Conservation (phyloP, 2,797 vertebrate species). For the Lagorchestes hirsutus region DNA sequence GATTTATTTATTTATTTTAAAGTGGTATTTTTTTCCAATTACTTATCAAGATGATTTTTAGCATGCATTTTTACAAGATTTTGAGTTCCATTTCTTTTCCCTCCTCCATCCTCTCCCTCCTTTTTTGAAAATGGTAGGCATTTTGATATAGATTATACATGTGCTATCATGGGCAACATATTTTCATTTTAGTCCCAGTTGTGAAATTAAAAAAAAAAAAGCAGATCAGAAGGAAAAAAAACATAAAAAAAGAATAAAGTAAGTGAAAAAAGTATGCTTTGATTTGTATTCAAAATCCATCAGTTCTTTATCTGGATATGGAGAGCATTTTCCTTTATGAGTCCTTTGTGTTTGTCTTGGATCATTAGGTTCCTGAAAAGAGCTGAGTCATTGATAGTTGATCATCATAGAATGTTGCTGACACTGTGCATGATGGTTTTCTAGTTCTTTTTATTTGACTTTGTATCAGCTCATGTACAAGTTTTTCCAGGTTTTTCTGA, state of each 20-base stretch:
- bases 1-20: conserved; percentile 7
- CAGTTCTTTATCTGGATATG: not conserved
- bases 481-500: not conserved
- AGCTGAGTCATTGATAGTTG: not conserved
- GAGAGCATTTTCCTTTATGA: not conserved
- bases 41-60: too few species aligned
- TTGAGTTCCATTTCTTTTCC: not conserved
- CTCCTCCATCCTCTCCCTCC: too few species aligned
- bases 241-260: not conserved
- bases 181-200: not conserved
- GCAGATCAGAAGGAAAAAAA: not conserved
- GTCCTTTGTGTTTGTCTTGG: not conserved
- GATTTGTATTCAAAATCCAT: not conserved
- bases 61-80: too few species aligned
- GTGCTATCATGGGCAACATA: not conserved
- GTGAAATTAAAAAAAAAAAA: too few species aligned
- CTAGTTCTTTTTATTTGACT: not conserved
- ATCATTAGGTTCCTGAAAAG: not conserved
- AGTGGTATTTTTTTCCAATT: not conserved
- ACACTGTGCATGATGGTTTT: not conserved
- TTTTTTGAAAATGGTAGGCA: not conserved
- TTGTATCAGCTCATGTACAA: not conserved
- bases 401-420: not conserved
- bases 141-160: not conserved
- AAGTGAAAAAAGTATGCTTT: not conserved